Evolutionary conservation across 2,797 vertebrate genomes (phyloP).

Genomic region (Pipistrellus nathusii): DNA sequence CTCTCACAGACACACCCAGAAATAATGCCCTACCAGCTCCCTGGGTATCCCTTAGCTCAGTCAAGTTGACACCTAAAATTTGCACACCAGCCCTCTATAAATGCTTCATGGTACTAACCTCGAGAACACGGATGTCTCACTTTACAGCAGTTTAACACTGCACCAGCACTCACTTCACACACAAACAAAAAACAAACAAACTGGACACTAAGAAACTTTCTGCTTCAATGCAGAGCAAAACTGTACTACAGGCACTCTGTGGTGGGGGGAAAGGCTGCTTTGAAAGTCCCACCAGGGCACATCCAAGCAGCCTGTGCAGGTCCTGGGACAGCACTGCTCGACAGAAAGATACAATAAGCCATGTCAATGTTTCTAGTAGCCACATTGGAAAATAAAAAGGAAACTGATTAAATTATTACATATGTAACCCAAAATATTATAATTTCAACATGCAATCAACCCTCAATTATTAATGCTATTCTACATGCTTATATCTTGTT

Average conservation of each 20-base stretch:
- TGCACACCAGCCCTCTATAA: not conserved
- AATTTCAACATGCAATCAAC: constrained; percentile 8
- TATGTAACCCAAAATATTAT: not conserved
- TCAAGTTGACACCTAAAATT: not conserved
- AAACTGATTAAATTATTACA: not conserved
- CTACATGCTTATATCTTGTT: not conserved
- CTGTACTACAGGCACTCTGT: not conserved
- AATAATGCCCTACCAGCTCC: not conserved
- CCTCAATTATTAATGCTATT: not conserved
- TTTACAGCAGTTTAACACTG: not conserved
- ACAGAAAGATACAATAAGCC: not conserved
- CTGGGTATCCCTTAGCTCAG: not conserved
- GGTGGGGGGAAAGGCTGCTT: not conserved
- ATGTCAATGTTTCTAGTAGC: not conserved
- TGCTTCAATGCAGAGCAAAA: not conserved
- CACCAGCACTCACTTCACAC: not conserved
- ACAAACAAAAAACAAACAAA: not conserved
- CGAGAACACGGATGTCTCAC: not conserved
- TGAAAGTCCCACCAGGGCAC: not conserved
- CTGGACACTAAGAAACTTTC: not conserved
- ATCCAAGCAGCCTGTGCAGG: not conserved
- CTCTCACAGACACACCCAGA: not conserved
- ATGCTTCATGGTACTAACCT: not conserved
- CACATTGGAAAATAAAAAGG: not conserved
- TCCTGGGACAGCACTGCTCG: not conserved